Evolutionary conservation across 1,140 invertebrate species (phyloP), one percentile per base, ranked within the genome.

Genomic region (Limonius californicus): DNA sequence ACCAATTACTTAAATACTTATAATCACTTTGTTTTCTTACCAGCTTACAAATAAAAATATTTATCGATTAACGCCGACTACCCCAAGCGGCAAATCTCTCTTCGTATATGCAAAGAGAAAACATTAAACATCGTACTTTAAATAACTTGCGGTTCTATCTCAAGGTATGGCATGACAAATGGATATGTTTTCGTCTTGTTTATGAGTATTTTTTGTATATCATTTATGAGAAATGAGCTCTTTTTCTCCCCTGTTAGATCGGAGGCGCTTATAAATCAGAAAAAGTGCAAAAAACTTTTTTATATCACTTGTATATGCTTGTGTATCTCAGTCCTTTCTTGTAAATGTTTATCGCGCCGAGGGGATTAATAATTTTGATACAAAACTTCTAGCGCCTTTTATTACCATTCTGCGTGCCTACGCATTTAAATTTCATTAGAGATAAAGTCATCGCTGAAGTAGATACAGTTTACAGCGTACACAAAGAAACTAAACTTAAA

Each of bases 341-440:
- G 45, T 42, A 60, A 60, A 54, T 53, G 45, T 54, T 60, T 60
- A 60, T 47, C 43, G 47, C 47, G 59, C 45, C 50, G 45, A 54
- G 32, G 59, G 45, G 59, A 60, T 60, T 60, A 60, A 60, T 60
- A 60, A 60, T 53, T 54, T 39, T 54, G 45, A 47, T 53, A 23
- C 53, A 21, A 53, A 53, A 60, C 45, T 16, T 16, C 23, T 50
- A 50, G 45, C 14, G 14, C 20, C 14, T 50, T 50, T 50, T 50
- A 50, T 50, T 50, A 50, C 16, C 16, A 50, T 19, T 50, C 16
- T 19, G 45, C 45, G 45, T 50, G 45, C 45, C 16, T 50, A 50
- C 45, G 45, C 45, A 50, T 50, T 50, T 50, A 50, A 50, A 50
- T 50, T 50, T 50, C 45, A 50, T 50, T 50, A 50, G 15, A 50